Base-by-base conservation (phyloP, 2,888 invertebrate genomes). In the Pemphredon lugubris region DNA sequence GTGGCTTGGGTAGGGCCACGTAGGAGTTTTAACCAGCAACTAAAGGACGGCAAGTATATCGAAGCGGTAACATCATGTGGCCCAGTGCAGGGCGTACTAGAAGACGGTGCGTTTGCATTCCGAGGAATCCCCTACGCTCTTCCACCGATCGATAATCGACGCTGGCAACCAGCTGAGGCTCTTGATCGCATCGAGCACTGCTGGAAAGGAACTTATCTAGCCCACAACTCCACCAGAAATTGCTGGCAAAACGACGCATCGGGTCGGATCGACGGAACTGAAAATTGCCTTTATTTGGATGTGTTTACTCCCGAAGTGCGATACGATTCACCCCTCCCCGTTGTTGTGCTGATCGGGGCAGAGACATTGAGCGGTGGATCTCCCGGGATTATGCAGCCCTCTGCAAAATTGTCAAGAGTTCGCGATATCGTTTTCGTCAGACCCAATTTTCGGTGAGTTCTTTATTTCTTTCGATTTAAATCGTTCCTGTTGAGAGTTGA, bases 341-440 rank as follows among this genome's bases (percentile, higher is more conserved):
- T 97, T 0, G 94, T 97, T 45, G 94, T 97, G 0, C 91, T 96
- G 70, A 93, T 97, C 61, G 96, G 96, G 0, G 94, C 96, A 0
- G 95, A 96, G 64, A 93, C 94, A 0, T 90, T 96, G n/a, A 93
- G 93, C 18, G 96, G 96, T 0, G 95, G 94, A 0, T 93, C 95
- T 5, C 94, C 96, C 0, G 94, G 95, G 2, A 92, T 92, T 68
- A 90, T 92, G 80, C 92, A 94, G 75, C 96, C 97, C 0, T 95
- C 95, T 0, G 93, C 96, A 0, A 91, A 94, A 40, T 93, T 96
- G 72, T 94, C 96, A 0, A 92, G 94, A 47, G 93, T 94, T 1
- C 93, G 94, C 67, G 95, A 96, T 86, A 94, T 96, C 1, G 94
- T 97, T 5, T 96, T 96, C 86, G 97, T 97, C 1, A 92, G 95